Conservation (phyloP, 2,797 vertebrate genomes). For the Pelobates cultripes region DNA sequence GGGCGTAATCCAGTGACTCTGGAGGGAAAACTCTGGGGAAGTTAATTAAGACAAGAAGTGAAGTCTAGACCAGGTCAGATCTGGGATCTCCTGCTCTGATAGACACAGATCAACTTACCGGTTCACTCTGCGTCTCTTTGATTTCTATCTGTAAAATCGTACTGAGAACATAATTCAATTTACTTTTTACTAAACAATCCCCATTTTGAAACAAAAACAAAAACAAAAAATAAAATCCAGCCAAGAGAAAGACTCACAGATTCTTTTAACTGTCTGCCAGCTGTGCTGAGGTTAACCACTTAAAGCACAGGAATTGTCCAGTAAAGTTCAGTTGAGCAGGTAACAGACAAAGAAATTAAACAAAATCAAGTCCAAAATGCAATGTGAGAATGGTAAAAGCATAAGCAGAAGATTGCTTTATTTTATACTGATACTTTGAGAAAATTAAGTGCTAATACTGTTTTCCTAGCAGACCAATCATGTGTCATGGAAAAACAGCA, state of each 20-base stretch:
- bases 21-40: conserved; percentile 21
- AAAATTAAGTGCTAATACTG: not conserved
- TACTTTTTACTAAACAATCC: conserved; percentile 50
- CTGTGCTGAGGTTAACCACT: conserved; percentile 39
- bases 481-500: not conserved
- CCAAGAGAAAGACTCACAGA: conserved; percentile 17
- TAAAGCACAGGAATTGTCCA: conserved; percentile 1
- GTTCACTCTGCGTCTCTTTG: conserved; percentile 42
- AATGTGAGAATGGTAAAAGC: too few relatives aligned
- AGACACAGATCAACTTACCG: conserved; percentile 51
- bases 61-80: conserved; percentile 53
- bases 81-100: conserved; percentile 40
- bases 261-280: conserved; percentile 38
- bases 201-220: conserved; percentile 48
- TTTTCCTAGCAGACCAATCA: conserved; percentile 2
- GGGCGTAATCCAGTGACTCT: conserved; percentile 42
- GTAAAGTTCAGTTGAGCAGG: conserved; percentile 1
- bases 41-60: conserved; percentile 49
- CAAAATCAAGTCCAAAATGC: not conserved
- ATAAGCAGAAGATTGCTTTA: too few relatives aligned
- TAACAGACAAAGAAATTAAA: conserved; percentile 5
- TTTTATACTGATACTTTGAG: not conserved
- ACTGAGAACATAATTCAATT: conserved; percentile 53
- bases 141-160: conserved; percentile 50
- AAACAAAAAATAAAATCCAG: conserved; percentile 43